Evolutionary conservation across 1,140 invertebrate species (phyloP).

Genomic region (Ooceraea biroi): DNA sequence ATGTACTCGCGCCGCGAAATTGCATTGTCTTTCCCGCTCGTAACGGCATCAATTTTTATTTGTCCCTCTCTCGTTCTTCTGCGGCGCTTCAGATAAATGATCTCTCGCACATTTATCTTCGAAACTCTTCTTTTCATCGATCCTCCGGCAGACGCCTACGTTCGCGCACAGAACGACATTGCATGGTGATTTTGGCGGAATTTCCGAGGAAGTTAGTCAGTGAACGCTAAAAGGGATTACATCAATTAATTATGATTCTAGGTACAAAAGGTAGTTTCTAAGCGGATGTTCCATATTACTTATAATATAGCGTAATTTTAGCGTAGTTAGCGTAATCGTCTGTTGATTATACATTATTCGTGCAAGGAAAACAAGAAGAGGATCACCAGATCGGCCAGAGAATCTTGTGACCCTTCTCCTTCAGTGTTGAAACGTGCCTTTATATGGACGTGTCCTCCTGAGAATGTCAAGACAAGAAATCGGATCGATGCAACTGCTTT

Average conservation of each 20-base stretch:
- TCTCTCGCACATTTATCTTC: neutral
- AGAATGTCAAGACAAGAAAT: conserved; percentile 32
- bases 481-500: neutral
- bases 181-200: neutral
- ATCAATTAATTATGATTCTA: conserved; percentile 1
- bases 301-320: neutral
- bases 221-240: neutral
- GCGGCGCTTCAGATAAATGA: too few species aligned
- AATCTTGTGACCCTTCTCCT: neutral
- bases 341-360: neutral
- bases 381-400: neutral
- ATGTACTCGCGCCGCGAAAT: too few species aligned
- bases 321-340: neutral
- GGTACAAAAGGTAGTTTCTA: neutral
- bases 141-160: neutral
- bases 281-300: neutral
- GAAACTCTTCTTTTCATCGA: neutral
- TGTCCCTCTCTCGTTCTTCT: too few species aligned
- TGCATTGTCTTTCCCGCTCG: too few species aligned
- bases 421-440: conserved; percentile 6
- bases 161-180: neutral
- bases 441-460: neutral
- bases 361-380: neutral
- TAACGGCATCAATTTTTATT: too few species aligned
- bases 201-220: neutral